phyloP scores from a whole-genome alignment of 2,113 vertebrate species.

The Cebidichthys violaceus region DNA sequence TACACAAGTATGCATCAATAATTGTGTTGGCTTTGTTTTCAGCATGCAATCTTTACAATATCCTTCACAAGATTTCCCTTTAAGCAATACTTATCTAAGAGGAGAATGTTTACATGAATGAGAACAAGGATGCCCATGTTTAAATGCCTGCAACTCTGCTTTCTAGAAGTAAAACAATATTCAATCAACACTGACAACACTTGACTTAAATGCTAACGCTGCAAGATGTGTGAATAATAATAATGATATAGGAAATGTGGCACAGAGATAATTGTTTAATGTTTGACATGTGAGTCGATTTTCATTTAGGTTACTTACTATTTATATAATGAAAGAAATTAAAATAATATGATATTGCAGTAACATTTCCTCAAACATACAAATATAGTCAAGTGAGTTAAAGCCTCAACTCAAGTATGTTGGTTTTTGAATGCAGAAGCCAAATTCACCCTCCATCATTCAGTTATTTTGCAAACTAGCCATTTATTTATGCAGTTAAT shows the following conservation, averaged over 20 bases:
- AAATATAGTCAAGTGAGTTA: conserved; percentile 23
- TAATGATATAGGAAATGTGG: conserved; percentile 42
- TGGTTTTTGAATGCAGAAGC: conserved; percentile 6
- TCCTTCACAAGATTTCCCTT: neutral
- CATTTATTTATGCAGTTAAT: conserved; percentile 42
- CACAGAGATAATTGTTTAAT: conserved; percentile 60
- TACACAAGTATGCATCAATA: neutral
- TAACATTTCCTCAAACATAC: conserved; percentile 39
- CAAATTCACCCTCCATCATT: conserved; percentile 3
- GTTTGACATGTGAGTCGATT: conserved; percentile 41
- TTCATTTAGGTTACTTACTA: conserved; percentile 37
- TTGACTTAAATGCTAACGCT: neutral
- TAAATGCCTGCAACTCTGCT: neutral
- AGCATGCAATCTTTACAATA: neutral
- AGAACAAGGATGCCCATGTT: neutral
- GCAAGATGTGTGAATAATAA: conserved; percentile 5
- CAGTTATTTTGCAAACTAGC: conserved; percentile 11
- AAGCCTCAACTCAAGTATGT: neutral
- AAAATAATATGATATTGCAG: conserved; percentile 43
- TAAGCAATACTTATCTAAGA: neutral
- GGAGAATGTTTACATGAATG: neutral
- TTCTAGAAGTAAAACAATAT: neutral
- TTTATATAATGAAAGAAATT: conserved; percentile 29
- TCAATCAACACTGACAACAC: neutral
- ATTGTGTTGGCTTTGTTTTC: neutral